Conservation (phyloP, 2,888 invertebrate genomes). For the Drosophila fulvimacula region DNA sequence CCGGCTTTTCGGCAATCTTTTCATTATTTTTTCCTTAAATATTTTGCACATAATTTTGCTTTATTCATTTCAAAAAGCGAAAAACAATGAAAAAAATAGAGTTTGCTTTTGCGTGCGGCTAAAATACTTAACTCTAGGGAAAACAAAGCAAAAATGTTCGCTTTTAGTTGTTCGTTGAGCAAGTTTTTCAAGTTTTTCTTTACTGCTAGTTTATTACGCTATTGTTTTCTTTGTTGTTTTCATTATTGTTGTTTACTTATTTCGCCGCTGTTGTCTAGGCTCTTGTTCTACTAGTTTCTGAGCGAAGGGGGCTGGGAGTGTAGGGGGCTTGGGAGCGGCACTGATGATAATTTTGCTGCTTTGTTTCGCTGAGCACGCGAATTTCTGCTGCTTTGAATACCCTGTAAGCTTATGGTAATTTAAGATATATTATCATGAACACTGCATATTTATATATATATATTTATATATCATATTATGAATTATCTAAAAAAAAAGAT, state of each 20-base stretch:
- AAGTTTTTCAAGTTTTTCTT: conserved; percentile 63
- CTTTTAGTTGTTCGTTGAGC: conserved; percentile 50
- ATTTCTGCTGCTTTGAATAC: conserved; percentile 30
- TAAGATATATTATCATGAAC: too few species aligned
- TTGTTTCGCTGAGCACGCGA: conserved; percentile 64
- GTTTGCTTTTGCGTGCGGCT: conserved; percentile 40
- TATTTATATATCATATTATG: too few species aligned
- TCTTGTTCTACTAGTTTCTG: conserved; percentile 67
- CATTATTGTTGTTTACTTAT: conserved; percentile 64
- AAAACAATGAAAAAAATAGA: conserved; percentile 14
- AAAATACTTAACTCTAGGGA: conserved; percentile 22
- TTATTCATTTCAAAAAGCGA: conserved; percentile 41
- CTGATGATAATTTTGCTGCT: conserved; percentile 63
- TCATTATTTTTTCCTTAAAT: conserved; percentile 38
- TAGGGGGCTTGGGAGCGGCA: background rate
- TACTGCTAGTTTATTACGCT: conserved; percentile 73
- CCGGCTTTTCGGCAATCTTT: conserved; percentile 11
- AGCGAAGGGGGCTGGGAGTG: background rate
- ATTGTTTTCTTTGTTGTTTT: conserved; percentile 63
- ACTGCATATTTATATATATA: background rate
- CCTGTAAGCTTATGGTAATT: background rate
- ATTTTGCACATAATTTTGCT: conserved; percentile 55
- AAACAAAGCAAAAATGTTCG: conserved; percentile 55
- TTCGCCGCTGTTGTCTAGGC: conserved; percentile 69
- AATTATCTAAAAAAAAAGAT: too few species aligned